These are phyloP conservation scores for Cotesia chilonis DNA, from an alignment of 1,140 invertebrate genomes.

Conservation along the genomic window DNA sequence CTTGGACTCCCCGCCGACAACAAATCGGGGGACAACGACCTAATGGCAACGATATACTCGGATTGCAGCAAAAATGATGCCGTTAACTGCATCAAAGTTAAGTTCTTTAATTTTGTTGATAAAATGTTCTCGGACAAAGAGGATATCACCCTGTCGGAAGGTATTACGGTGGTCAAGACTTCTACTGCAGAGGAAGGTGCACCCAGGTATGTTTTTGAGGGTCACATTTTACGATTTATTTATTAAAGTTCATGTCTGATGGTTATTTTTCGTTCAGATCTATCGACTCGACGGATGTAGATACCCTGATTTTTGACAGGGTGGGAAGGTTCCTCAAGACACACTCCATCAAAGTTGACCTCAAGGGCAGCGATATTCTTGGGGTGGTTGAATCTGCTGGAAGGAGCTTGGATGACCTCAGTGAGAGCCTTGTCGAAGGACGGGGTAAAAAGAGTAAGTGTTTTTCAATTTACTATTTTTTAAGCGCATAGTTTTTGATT, in stretches of 20 bases:
- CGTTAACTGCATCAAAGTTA: constrained; percentile 82
- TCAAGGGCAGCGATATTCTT: constrained; percentile 84
- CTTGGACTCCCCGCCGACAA: constrained; percentile 76
- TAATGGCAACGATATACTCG: constrained; percentile 77
- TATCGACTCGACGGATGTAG: constrained; percentile 70
- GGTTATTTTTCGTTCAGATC: constrained; percentile 49
- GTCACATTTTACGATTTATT: neutral
- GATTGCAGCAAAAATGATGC: constrained; percentile 84
- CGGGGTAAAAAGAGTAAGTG: constrained; percentile 78
- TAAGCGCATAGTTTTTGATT: too few relatives aligned
- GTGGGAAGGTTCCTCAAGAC: constrained; percentile 78
- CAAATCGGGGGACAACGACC: constrained; percentile 73
- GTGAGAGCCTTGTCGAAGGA: constrained; percentile 73
- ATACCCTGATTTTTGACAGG: constrained; percentile 73
- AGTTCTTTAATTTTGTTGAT: constrained; percentile 83
- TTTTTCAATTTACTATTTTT: constrained; percentile 16
- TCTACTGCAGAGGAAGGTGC: constrained; percentile 75
- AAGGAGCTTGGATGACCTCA: constrained; percentile 77
- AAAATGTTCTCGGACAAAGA: constrained; percentile 82
- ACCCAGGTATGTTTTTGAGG: constrained; percentile 68
- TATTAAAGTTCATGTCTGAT: neutral
- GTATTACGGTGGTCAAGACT: constrained; percentile 82
- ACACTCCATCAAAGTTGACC: constrained; percentile 83
- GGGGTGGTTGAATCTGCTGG: constrained; percentile 80
- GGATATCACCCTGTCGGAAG: constrained; percentile 78